Evolutionary conservation across 1,140 invertebrate genomes (phyloP), one percentile per base, ranked within the genome.

Genomic region (Rhagoletis zephyria): DNA sequence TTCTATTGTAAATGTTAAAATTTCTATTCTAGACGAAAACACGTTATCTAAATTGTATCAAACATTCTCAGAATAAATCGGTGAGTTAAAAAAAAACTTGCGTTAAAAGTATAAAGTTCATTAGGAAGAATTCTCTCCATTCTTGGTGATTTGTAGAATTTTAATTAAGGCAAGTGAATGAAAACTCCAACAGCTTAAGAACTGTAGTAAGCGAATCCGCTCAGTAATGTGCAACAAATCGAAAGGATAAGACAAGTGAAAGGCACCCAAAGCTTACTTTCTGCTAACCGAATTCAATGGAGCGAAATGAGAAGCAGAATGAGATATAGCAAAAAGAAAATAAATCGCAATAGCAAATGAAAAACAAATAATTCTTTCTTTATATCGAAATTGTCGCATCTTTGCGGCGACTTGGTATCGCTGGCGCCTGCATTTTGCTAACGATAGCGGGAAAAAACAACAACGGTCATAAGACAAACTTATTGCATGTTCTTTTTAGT

Each of bases 311-410:
- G 10, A 56, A 56, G 51, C 3, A n/a, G n/a, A n/a, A n/a, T n/a
- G n/a, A n/a, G 51, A 7, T 56, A 2, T 56, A 7, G 51, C 10
- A 3, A 56, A 30, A 30, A 67, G 67, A 48, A 7, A 74, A 74
- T 74, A 48, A 74, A 74, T 74, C 42, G 64, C 6, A 45, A 14
- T 12, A 74, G 45, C 14, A 74, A 74, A 74, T 7, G 42, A 45
- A 74, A 74, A 74, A 74, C 42, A 74, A 74, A 74, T 48, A 74
- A 6, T 48, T 74, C 10, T 42, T 48, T 40, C 67, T 74, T 74
- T n/a, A 74, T 10, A 16, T 74, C 67, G 67, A 74, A 48, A 74
- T 12, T 48, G 40, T 74, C 67, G 67, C 42, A 45, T 0, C 40
- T 14, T 45, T 40, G 67, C 42, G 67, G 42, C 67, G 42, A 16